Evolutionary conservation across 2,113 vertebrate genomes (phyloP), one percentile per base, ranked within the genome.

Genomic region (Sisor rabdophorus): DNA sequence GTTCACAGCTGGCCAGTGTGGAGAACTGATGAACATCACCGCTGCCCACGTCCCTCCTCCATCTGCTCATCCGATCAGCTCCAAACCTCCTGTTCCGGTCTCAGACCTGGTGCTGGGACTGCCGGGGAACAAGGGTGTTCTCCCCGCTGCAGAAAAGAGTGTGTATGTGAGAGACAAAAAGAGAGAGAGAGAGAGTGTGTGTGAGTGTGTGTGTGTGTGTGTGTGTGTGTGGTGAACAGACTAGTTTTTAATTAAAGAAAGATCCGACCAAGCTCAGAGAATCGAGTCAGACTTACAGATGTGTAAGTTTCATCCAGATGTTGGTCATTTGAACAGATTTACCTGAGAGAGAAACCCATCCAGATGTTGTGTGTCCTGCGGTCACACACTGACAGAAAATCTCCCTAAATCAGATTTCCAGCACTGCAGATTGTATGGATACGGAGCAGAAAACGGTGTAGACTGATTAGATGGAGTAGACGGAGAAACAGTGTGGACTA

Each of bases 1-100:
- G 36, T 75, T 65, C 72, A 13, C 20, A 20, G 26, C 65, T 67
- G 60, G 13, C 63, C 28, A 76, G 72, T 40, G 30, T 72, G 54
- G 67, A 4, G 22, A 47, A 16, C 17, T 24, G 17, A 63, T 59
- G 47, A 48, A 28, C 22, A 68, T 71, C 16, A 56, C 52, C 36
- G 48, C 17, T 30, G 47, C 40, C 24, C 20, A 19, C 24, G 59
- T n/a, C n/a, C n/a, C n/a, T 65, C 52, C 50, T 76, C 63, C 55
- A 10, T 16, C 59, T 74, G 72, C 60, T 22, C 72, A n/a, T 9
- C 19, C 44, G 15, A 44, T 22, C 32, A 28, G n/a, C 47, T 17
- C 26, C 50, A 56, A 65, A 54, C 11, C 15, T 75, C 61, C 30
- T 58, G 11, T 52, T 47, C 64, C 28, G 24, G 19, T 24, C 22